Evolutionary conservation across 2,888 invertebrate species (phyloP).

Genomic region (Erebia epiphron): DNA sequence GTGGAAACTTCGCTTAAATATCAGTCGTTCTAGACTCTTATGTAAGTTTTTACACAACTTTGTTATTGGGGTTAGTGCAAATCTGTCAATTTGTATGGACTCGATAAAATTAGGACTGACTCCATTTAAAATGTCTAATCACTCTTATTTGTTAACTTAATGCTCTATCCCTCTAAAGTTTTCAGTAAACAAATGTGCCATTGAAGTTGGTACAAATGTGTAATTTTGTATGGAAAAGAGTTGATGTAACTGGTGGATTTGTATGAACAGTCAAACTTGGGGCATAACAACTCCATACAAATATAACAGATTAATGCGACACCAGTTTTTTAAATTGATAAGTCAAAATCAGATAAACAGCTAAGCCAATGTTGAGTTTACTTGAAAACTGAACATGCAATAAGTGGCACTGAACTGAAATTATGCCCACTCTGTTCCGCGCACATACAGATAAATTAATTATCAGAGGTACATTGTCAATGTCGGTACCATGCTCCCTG

Average conservation of each 20-base stretch:
- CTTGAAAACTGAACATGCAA: not conserved
- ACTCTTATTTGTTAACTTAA: not conserved
- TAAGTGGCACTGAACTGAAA: not conserved
- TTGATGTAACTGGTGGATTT: too few species aligned
- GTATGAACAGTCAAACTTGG: not conserved
- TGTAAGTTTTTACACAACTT: not conserved
- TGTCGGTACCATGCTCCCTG: slow-evolving; percentile 83
- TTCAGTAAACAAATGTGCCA: not conserved
- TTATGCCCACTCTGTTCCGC: slow-evolving; percentile 42
- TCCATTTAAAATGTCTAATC: not conserved
- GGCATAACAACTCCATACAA: not conserved
- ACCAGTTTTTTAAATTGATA: not conserved
- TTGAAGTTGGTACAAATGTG: not conserved
- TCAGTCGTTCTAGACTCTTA: not conserved
- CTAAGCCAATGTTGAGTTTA: not conserved
- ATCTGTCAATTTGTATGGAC: not conserved
- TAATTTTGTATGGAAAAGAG: not conserved
- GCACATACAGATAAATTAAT: slow-evolving; percentile 43
- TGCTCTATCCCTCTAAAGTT: not conserved
- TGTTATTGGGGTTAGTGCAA: not conserved
- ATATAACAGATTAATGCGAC: not conserved
- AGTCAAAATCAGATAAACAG: not conserved
- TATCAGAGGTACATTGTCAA: slow-evolving; percentile 58
- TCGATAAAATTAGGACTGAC: not conserved
- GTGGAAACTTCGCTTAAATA: slow-evolving; percentile 48